These are phyloP conservation scores for Aradus depressus DNA, from an alignment of 2,888 invertebrate genomes.

Conservation along the genomic window DNA sequence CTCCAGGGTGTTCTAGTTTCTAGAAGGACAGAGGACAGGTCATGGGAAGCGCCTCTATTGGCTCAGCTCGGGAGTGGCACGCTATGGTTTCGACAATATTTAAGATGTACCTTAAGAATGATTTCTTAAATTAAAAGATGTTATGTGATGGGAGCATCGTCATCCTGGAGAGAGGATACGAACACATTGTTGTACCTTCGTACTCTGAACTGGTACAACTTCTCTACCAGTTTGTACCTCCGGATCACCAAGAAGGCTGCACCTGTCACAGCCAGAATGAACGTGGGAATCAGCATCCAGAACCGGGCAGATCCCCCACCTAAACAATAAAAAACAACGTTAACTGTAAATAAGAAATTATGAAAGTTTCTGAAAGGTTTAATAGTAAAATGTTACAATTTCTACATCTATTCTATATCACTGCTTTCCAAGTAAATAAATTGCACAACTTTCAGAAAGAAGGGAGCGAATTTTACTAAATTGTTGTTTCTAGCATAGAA, in stretches of 20 bases:
- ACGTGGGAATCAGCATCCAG: slow-evolving; percentile 14
- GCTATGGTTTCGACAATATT: too few species aligned
- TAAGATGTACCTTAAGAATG: too few species aligned
- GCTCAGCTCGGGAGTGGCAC: too few species aligned
- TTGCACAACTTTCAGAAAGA: too few species aligned
- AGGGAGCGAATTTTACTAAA: too few species aligned
- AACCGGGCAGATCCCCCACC: slow-evolving; percentile 7
- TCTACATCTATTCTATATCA: too few species aligned
- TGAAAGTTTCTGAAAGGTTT: background rate
- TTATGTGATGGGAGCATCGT: slow-evolving; percentile 19
- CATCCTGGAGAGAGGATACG: slow-evolving; percentile 14
- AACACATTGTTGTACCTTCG: slow-evolving; percentile 16
- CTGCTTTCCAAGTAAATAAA: too few species aligned
- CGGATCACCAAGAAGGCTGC: slow-evolving; percentile 9
- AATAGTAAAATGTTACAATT: background rate
- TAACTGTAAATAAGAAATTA: background rate
- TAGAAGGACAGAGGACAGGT: too few species aligned
- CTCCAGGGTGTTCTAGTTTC: too few species aligned
- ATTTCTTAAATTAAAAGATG: too few species aligned
- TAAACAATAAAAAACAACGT: background rate
- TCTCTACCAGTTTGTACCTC: slow-evolving; percentile 8
- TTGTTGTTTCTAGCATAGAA: too few species aligned
- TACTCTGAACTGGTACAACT: slow-evolving; percentile 14
- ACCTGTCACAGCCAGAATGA: slow-evolving; percentile 8
- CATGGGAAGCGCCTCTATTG: too few species aligned